Evolutionary conservation across 1,140 invertebrate species (phyloP), one percentile per base, ranked within the genome.

Genomic region (Drosophila leontia): DNA sequence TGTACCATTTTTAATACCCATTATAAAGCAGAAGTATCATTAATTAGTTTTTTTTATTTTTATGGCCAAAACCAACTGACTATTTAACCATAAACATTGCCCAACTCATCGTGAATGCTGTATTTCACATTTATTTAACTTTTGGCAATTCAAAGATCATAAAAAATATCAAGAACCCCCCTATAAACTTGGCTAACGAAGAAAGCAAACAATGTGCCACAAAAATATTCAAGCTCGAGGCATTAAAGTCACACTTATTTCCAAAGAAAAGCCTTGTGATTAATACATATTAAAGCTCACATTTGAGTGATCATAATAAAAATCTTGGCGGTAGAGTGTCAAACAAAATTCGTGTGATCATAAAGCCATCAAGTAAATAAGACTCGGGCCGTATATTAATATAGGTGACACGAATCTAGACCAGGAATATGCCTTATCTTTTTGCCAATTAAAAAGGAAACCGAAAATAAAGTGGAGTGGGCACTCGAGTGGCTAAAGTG

Each of bases 251-350:
- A 4, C 23, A 57, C 47, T 65, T 32, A 35, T 29, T 51, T 51
- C 4, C 2, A 47, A 12, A 47, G 7, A 53, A 19, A 13, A 48
- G 81, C 55, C 75, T 56, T 65, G 51, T 50, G 48, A 68, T 74
- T 83, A 45, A 58, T 55, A 51, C 26, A 59, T 60, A 47, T 67
- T 88, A 80, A 84, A 64, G 63, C 64, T 45, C 50, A 17, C 32
- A 72, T 86, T 88, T 67, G 50, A 69, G 37, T 53, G 48, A 37
- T 62, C 61, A 58, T 68, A 58, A 87, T 68, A 58, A 87, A 86
- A 75, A 68, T 61, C 39, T 80, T 60, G 47, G 37, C 80, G 44
- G 39, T 39, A 67, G 58, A 62, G 53, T 78, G 63, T 55, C 50
- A 57, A 65, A 57, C 26, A 13, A 75, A 69, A 47, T 74, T 76